phyloP scores from a whole-genome alignment of 37 sponge, comb jelly and placozoan species.

The Hormiphora californensis region DNA sequence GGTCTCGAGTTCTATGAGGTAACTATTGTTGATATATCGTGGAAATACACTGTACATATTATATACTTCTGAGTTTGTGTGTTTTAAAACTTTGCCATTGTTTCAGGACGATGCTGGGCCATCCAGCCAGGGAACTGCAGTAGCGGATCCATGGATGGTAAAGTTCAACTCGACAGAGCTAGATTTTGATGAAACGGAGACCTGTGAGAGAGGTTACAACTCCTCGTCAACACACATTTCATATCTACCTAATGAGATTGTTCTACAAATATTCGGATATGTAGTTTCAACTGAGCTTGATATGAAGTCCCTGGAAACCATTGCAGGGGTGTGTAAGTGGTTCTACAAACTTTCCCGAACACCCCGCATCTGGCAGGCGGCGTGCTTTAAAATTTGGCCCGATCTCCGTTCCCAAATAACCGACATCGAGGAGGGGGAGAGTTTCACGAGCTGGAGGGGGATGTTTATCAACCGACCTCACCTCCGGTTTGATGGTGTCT shows the following conservation, averaged over 20 bases:
- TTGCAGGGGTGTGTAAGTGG: constrained; percentile 18
- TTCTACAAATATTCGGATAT: neutral
- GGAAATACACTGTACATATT: too few species aligned
- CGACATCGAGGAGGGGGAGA: neutral
- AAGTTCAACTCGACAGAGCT: neutral
- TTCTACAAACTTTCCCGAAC: constrained; percentile 46
- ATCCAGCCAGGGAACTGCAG: too few species aligned
- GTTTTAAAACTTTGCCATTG: too few species aligned
- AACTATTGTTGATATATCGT: too few species aligned
- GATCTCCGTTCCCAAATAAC: too few species aligned
- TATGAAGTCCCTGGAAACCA: neutral
- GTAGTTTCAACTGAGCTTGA: constrained; percentile 40
- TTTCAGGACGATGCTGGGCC: too few species aligned
- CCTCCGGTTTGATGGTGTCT: constrained; percentile 49
- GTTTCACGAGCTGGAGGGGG: neutral
- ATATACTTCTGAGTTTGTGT: too few species aligned
- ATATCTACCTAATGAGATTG: constrained; percentile 29
- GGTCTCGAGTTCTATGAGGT: constrained; percentile 15
- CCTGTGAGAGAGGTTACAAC: neutral
- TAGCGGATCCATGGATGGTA: neutral
- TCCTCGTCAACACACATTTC: neutral
- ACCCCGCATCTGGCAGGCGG: constrained; percentile 32
- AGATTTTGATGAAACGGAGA: neutral
- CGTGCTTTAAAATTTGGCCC: constrained; percentile 26
- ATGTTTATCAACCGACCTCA: constrained; percentile 43